Base-by-base conservation (phyloP, 2,888 invertebrate genomes). In the Drosophila mercatorum region DNA sequence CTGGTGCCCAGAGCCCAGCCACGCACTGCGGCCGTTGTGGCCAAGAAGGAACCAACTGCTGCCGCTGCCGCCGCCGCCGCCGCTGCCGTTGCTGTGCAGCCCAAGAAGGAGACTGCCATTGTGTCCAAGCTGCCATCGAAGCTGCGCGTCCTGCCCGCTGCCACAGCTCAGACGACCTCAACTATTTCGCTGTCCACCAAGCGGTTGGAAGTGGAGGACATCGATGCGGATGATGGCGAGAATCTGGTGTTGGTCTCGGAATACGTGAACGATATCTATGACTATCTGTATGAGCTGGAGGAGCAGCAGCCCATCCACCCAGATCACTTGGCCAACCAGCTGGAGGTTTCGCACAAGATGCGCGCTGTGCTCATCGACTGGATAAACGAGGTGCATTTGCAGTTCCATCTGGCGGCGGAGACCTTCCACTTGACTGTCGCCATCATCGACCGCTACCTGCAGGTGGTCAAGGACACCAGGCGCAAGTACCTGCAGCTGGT, bases 221-320 rank as follows among this genome's bases (percentile, higher is more conserved):
- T 97, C 91, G 98, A 98, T 89, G 94, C 94, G 17, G 94, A 95
- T 55, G 96, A 97, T 89, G 94, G 93, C 46, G 94, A 95, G 51
- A 97, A 97, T 92, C 96, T 97, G 4, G 94, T 96, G 80, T 94
- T 97, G 81, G 96, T 97, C 90, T 95, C 96, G 17, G 95, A 96
- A 81, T 98, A 98, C 92, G 96, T 97, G 40, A 96, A 96, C 77
- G 98, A 98, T 85, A 98, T 99, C 90, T 98, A 97, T 91, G 93
- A 94, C 22, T 97, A 98, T 93, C 94, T 98, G 90, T 95, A 95
- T 75, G 93, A 94, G 56, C 92, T 98, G 71, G 98, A 98, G 94
- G 91, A 92, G 22, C 94, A 95, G 78, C 96, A 95, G 92, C 94
- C 95, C 4, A 94, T 98, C 66, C 92, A 93, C 44, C 91, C 93